Evolutionary conservation across 2,888 invertebrate species (phyloP).

Genomic region (Terebella lapidaria): DNA sequence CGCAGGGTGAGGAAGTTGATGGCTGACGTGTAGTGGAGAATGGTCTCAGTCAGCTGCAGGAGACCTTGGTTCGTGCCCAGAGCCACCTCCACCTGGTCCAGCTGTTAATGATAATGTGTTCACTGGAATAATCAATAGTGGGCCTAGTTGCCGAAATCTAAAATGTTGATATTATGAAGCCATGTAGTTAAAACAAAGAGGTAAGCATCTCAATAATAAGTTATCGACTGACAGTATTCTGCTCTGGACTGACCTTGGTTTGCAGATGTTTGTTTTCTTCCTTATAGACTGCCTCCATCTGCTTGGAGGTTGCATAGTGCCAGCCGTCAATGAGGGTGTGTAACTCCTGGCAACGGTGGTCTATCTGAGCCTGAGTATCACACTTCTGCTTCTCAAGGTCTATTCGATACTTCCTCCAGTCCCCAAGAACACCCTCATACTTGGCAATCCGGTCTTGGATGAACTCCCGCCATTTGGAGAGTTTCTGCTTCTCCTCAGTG

Average conservation of each 20-base stretch:
- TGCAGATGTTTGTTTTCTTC: slow-evolving; percentile 7
- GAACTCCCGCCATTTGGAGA: background rate
- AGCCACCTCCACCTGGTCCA: slow-evolving; percentile 4
- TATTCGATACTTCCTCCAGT: slow-evolving; percentile 10
- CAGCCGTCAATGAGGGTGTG: slow-evolving; percentile 11
- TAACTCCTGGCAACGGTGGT: slow-evolving; percentile 5
- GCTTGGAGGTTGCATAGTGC: slow-evolving; percentile 7
- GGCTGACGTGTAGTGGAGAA: background rate
- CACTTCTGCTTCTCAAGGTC: slow-evolving; percentile 10
- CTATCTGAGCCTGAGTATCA: background rate
- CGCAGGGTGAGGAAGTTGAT: background rate
- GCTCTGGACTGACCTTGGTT: slow-evolving; percentile 5
- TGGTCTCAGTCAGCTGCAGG: background rate
- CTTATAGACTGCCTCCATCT: slow-evolving; percentile 9
- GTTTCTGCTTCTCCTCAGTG: background rate
- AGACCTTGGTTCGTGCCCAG: slow-evolving; percentile 4
- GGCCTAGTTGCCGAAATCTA: too few relatives aligned
- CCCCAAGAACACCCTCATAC: slow-evolving; percentile 6
- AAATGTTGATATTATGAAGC: too few relatives aligned
- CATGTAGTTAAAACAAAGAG: too few relatives aligned
- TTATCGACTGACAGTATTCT: too few relatives aligned
- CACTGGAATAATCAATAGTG: too few relatives aligned
- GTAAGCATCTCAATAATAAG: too few relatives aligned
- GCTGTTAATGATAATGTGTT: too few relatives aligned
- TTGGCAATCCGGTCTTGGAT: slow-evolving; percentile 3